A percentile compares a stretch with the other conserved stretches of the same genome.
Evolutionary conservation across 2,113 vertebrate species (phyloP).

Genomic region (Dryoscopus gambensis): DNA sequence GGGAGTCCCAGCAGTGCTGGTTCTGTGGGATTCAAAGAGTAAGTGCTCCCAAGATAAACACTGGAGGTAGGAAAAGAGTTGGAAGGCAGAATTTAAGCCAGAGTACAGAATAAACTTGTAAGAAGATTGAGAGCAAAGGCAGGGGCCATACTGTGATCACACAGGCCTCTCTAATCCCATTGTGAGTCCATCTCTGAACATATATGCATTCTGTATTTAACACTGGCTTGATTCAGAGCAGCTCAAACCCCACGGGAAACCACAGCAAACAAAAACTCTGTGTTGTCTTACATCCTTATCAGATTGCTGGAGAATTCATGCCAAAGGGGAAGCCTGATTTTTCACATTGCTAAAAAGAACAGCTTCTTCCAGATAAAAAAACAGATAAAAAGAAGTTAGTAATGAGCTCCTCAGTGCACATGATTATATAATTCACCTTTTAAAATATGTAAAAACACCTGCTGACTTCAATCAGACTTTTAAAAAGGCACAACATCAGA

Average conservation of each 20-base stretch:
- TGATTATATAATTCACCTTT: not conserved
- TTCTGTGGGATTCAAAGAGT: not conserved
- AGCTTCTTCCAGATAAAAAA: not conserved
- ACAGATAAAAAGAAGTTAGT: not conserved
- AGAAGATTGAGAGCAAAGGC: not conserved
- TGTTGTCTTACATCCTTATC: not conserved
- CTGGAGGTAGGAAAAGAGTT: not conserved
- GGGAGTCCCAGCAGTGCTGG: not conserved
- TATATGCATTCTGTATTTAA: not conserved
- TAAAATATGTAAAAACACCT: slow-evolving; percentile 20
- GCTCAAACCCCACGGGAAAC: not conserved
- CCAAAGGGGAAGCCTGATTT: not conserved
- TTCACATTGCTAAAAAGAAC: not conserved
- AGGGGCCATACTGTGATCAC: not conserved
- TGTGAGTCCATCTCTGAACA: not conserved
- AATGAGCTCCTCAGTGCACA: not conserved
- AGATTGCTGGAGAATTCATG: not conserved
- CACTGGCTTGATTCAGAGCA: not conserved
- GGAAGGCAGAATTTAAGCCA: not conserved
- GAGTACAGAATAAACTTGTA: not conserved
- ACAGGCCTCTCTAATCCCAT: not conserved
- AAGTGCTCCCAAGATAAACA: not conserved
- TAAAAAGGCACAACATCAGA: not conserved
- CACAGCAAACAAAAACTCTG: not conserved
- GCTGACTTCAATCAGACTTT: slow-evolving; percentile 34